phyloP scores from a whole-genome alignment of 2,888 invertebrate genomes.

The Drosophila demipolita region DNA sequence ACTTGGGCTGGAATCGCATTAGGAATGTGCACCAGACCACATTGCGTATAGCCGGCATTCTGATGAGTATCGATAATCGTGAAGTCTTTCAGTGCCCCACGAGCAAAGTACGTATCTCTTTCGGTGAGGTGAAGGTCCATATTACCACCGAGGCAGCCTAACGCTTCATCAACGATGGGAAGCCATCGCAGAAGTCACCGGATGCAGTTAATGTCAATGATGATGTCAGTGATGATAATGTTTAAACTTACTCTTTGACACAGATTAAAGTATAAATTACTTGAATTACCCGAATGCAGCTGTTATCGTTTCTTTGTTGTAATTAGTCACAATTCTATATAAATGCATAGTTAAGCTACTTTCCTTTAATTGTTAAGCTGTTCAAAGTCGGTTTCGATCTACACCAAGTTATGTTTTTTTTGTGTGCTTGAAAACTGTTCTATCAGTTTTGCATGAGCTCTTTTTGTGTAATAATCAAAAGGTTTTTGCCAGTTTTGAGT shows the following conservation, averaged over 20 bases:
- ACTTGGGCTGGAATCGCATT: too few species aligned
- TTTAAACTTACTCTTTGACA: neutral
- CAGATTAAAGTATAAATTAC: neutral
- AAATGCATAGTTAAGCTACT: neutral
- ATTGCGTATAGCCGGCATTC: too few species aligned
- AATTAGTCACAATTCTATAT: neutral
- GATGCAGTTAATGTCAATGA: neutral
- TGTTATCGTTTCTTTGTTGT: neutral
- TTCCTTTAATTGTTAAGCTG: too few species aligned
- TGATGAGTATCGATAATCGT: too few species aligned
- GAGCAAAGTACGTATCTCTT: constrained; percentile 52
- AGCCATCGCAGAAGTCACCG: neutral
- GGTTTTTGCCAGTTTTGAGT: constrained; percentile 26
- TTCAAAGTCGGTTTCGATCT: neutral
- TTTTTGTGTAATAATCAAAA: constrained; percentile 2
- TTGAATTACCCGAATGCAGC: neutral
- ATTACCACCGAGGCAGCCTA: constrained; percentile 60
- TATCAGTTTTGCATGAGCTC: constrained; percentile 11
- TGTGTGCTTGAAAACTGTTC: constrained; percentile 21
- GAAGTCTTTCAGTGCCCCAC: constrained; percentile 50
- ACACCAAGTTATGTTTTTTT: neutral
- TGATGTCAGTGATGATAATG: neutral
- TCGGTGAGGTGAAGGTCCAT: constrained; percentile 45
- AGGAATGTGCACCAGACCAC: too few species aligned
- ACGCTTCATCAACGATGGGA: constrained; percentile 36